A percentile compares a stretch with the other conserved stretches of the same genome.
These are phyloP conservation scores for Benthosema pterotum DNA, from an alignment of 2,797 vertebrate genomes.

Conservation along the genomic window DNA sequence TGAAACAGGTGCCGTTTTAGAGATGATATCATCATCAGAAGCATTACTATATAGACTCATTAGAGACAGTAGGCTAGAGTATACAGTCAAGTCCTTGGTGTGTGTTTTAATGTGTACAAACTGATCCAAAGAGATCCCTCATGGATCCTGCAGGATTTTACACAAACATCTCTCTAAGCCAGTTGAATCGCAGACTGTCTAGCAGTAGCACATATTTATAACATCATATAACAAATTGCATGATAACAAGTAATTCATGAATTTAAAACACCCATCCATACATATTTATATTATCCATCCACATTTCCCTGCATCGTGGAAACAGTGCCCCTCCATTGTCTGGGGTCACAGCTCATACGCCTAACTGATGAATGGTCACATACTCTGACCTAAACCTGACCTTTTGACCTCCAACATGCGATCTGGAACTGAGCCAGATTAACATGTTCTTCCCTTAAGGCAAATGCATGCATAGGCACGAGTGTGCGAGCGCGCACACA, in stretches of 20 bases:
- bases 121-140: too few species aligned
- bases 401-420: conserved; percentile 32
- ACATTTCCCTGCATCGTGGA: conserved; percentile 38
- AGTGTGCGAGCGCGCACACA: conserved; percentile 6
- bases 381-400: conserved; percentile 28
- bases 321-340: conserved; percentile 25
- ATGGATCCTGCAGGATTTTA: too few species aligned
- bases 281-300: too few species aligned
- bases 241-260: neutral
- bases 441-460: conserved; percentile 25
- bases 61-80: too few species aligned
- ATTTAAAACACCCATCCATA: conserved; percentile 21
- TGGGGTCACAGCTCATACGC: conserved; percentile 16
- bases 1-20: neutral
- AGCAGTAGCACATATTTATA: conserved; percentile 8
- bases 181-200: neutral
- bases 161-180: conserved; percentile 3
- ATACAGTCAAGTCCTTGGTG: too few species aligned
- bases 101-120: too few species aligned
- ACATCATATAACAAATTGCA: conserved; percentile 13
- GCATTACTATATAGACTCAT: too few species aligned
- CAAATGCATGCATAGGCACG: conserved; percentile 8
- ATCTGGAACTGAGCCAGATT: conserved; percentile 55
- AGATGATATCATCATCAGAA: too few species aligned
- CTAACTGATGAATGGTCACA: conserved; percentile 21